Evolutionary conservation across 2,888 invertebrate species (phyloP).

Genomic region (Hymenopus coronatus): DNA sequence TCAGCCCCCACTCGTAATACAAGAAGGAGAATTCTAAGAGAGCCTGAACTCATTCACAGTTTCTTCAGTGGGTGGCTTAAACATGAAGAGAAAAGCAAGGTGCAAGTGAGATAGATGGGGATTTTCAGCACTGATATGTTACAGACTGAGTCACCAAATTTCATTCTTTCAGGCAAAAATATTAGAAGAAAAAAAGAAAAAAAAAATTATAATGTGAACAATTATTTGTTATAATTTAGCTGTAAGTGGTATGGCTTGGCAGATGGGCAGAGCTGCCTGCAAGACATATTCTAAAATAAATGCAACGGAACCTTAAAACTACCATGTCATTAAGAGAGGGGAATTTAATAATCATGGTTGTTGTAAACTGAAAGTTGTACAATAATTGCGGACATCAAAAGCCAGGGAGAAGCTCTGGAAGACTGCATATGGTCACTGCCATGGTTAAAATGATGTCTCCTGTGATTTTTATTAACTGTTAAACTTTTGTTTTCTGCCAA

Average conservation of each 20-base stretch:
- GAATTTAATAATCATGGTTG: slow-evolving; percentile 11
- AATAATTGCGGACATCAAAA: slow-evolving; percentile 17
- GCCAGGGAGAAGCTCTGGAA: slow-evolving; percentile 19
- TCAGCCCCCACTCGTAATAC: slow-evolving; percentile 1
- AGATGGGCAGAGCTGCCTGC: slow-evolving; percentile 21
- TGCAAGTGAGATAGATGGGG: slow-evolving; percentile 34
- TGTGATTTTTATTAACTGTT: slow-evolving; percentile 27
- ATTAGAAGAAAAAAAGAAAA: slow-evolving; percentile 7
- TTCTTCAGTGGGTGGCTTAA: neutral
- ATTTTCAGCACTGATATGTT: slow-evolving; percentile 33
- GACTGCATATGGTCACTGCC: slow-evolving; percentile 30
- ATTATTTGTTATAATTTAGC: slow-evolving; percentile 22
- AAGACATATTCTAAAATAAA: slow-evolving; percentile 29
- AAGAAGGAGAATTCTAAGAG: neutral
- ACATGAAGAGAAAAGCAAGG: slow-evolving; percentile 24
- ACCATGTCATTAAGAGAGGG: slow-evolving; percentile 5
- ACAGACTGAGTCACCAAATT: slow-evolving; percentile 35
- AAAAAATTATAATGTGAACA: neutral
- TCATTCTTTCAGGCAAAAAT: slow-evolving; percentile 29
- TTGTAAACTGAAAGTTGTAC: slow-evolving; percentile 5
- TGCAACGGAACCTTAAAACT: neutral
- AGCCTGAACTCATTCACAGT: slow-evolving; percentile 15
- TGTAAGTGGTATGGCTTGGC: slow-evolving; percentile 32
- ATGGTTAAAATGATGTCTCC: slow-evolving; percentile 26
- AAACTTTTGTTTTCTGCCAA: slow-evolving; percentile 28